Evolutionary conservation across 2,113 vertebrate species (phyloP).

Genomic region (Pseudorectes ferrugineus): DNA sequence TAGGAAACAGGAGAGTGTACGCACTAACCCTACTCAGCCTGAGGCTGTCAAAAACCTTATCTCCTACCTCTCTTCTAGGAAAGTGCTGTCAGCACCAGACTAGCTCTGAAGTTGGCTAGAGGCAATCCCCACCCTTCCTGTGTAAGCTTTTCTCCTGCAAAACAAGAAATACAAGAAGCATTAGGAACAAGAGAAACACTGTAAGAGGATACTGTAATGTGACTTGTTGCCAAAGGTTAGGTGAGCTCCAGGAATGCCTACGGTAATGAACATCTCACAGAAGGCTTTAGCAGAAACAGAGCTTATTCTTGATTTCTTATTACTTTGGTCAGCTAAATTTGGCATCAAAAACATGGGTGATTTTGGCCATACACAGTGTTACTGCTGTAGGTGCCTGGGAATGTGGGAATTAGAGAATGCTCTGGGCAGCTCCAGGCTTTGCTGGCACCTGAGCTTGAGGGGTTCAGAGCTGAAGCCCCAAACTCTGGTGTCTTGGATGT

Average conservation of each 20-base stretch:
- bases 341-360: rapidly evolving
- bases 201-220: not conserved
- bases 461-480: not conserved
- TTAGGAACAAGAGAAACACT: not conserved
- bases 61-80: not conserved
- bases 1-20: not conserved
- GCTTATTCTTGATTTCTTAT: not conserved
- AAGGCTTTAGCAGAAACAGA: not conserved
- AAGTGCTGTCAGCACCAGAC: not conserved
- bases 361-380: not conserved
- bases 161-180: not conserved
- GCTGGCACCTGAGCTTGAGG: not conserved
- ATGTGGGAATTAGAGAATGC: rapidly evolving
- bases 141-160: not conserved
- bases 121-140: not conserved
- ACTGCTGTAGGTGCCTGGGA: not conserved
- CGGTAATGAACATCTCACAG: not conserved
- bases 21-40: not conserved
- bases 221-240: not conserved
- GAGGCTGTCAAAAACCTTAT: not conserved
- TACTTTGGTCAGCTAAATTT: not conserved
- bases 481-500: rapidly evolving
- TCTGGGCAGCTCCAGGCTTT: not conserved
- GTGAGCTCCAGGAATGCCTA: not conserved
- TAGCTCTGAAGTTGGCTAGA: not conserved